Evolutionary conservation across 2,797 vertebrate species (phyloP), one percentile per base, ranked within the genome.

Genomic region (Typhlichthys eigenmanni): DNA sequence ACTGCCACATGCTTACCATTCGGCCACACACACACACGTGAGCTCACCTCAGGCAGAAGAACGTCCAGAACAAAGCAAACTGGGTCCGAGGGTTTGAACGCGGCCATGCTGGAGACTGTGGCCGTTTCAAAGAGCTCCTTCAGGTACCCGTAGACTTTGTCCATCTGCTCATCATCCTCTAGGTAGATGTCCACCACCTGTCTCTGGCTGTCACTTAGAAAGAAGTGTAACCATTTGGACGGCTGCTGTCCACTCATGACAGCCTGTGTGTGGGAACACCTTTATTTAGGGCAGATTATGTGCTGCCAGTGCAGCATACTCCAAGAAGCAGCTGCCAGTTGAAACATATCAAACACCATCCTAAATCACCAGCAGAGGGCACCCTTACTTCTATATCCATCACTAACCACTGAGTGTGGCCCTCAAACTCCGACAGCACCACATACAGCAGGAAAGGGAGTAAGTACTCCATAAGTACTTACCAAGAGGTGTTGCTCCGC

Each of bases 91-190:
- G 51, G 72, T 43, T 76, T 76, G 45, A 91, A 66, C 1, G 73
- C 83, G 11, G 87, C 71, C 2, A 80, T 72, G 1, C 67, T 82
- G 4, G 87, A 65, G 5, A 81, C 70, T 0, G 83, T 74, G 7
- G 88, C 88, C 0, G 72, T 78, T 1, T 65, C 32, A 16, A 88
- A 95, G 0, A 97, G 74, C 9, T 89, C 83, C 49, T 88, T 87
- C 60, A 99, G 88, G 81, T 98, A 97, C 5, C 72, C 74, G 55
- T 94, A 93, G 5, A 99, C 94, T 3, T 90, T 78, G 64, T 97
- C 94, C 51, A 97, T 54, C 69, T 99, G 97, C 13, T 89, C 67
- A 3, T 98, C 95, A 13, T 98, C 96, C 74, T 98, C 96, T 76
- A 99, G 71, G 52, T 98, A 98, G 0, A 93, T 88, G 60, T 95